These are phyloP conservation scores for Crotalus tigris DNA, from an alignment of 2,113 vertebrate genomes.

Conservation along the genomic window DNA sequence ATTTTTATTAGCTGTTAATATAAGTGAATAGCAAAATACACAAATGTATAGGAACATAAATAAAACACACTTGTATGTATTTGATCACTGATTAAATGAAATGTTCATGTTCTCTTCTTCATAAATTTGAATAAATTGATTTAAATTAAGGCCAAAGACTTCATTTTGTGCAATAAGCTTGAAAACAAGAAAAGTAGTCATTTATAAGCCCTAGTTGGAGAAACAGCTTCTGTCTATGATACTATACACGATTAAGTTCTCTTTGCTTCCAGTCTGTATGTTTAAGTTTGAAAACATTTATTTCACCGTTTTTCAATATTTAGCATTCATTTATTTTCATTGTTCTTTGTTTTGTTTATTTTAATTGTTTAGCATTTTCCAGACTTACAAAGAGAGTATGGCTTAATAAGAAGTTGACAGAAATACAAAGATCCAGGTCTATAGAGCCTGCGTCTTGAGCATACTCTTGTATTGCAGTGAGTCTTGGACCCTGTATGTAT, in stretches of 20 bases:
- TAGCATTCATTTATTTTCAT: background rate
- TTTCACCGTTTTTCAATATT: background rate
- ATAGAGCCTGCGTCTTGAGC: too few relatives aligned
- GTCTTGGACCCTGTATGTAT: too few relatives aligned
- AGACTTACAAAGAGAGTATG: too few relatives aligned
- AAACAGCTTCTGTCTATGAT: background rate
- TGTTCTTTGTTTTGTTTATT: constrained; percentile 1
- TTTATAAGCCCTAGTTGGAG: constrained; percentile 14
- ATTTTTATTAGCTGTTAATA: background rate
- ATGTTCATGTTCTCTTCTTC: background rate
- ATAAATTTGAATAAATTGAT: background rate
- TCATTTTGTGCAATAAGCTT: background rate
- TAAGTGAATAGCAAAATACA: background rate
- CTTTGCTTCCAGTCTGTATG: background rate
- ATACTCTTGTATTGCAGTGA: too few relatives aligned
- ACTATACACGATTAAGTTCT: background rate
- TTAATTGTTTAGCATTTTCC: background rate
- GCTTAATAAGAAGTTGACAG: too few relatives aligned
- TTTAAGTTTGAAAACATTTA: background rate
- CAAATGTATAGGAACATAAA: background rate
- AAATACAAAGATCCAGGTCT: too few relatives aligned
- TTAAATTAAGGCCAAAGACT: background rate
- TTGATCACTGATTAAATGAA: background rate
- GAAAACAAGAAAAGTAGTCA: background rate
- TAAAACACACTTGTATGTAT: background rate